Evolutionary conservation across 2,113 vertebrate species (phyloP).

Genomic region (Rhea americana): DNA sequence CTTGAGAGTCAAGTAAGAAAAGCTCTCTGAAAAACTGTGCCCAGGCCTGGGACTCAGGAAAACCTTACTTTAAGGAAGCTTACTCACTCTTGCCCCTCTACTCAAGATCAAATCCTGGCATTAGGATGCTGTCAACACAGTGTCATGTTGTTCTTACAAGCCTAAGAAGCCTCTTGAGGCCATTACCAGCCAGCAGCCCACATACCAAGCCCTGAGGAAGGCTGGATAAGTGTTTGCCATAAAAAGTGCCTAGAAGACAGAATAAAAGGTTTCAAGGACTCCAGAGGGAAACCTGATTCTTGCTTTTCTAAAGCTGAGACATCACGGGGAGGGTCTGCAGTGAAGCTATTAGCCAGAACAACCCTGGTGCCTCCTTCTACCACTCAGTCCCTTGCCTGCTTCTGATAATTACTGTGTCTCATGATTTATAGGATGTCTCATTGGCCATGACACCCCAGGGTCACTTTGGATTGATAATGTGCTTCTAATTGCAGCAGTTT

Average conservation of each 20-base stretch:
- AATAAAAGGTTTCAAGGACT: not conserved
- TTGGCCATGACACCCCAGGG: not conserved
- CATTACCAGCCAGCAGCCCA: not conserved
- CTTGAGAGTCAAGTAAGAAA: not conserved
- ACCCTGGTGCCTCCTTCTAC: not conserved
- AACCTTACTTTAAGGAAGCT: not conserved
- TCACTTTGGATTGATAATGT: not conserved
- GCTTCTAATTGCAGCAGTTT: constrained; percentile 9
- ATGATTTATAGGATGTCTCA: constrained; percentile 1
- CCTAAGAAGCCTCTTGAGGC: not conserved
- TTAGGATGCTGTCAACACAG: not conserved
- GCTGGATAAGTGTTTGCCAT: not conserved
- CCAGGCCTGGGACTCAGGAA: not conserved
- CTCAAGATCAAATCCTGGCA: not conserved
- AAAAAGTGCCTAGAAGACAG: not conserved
- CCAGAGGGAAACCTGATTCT: not conserved
- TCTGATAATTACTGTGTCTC: not conserved
- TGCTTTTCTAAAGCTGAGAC: not conserved
- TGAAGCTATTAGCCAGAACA: not conserved
- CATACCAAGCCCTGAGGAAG: not conserved
- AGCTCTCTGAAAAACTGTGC: not conserved
- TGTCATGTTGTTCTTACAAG: not conserved
- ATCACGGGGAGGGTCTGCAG: not conserved
- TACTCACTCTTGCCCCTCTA: not conserved
- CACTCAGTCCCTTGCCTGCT: not conserved